Conservation (phyloP, 2,888 invertebrate genomes). For the Helleia helle region DNA sequence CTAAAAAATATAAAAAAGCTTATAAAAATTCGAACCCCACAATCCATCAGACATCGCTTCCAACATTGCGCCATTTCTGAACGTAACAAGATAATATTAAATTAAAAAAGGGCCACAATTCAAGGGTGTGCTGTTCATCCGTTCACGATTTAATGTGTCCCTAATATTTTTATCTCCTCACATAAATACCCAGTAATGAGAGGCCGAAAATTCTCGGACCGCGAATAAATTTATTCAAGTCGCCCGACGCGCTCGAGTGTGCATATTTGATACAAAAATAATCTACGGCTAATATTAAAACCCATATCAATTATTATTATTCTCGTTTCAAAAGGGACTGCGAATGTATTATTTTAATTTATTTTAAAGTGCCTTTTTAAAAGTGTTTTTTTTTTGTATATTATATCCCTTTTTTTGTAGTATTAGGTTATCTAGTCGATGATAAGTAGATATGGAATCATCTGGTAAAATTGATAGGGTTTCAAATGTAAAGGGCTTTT, state of each 20-base stretch:
- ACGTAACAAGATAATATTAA: constrained; percentile 16
- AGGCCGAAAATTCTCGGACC: constrained; percentile 56
- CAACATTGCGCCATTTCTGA: background rate
- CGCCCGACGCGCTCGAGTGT: constrained; percentile 58
- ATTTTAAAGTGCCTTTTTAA: too few species aligned
- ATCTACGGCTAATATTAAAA: constrained; percentile 56
- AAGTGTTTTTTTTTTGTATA: too few species aligned
- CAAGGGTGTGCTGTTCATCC: constrained; percentile 50
- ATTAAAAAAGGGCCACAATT: constrained; percentile 21
- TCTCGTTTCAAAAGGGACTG: background rate
- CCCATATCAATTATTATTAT: constrained; percentile 46
- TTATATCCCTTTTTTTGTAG: too few species aligned
- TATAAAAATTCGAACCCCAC: too few species aligned
- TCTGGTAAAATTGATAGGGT: too few species aligned
- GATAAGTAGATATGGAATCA: too few species aligned
- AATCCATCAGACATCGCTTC: background rate
- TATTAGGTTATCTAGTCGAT: too few species aligned
- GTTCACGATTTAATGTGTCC: constrained; percentile 67
- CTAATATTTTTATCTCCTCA: constrained; percentile 72
- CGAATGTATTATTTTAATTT: background rate
- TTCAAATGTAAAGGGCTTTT: too few species aligned
- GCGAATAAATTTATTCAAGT: constrained; percentile 67
- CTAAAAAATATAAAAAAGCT: too few species aligned
- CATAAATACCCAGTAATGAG: constrained; percentile 72
- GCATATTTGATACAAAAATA: constrained; percentile 72